These are phyloP conservation scores for Hoplostethus mediterraneus DNA, from an alignment of 2,797 vertebrate species.

Conservation along the genomic window DNA sequence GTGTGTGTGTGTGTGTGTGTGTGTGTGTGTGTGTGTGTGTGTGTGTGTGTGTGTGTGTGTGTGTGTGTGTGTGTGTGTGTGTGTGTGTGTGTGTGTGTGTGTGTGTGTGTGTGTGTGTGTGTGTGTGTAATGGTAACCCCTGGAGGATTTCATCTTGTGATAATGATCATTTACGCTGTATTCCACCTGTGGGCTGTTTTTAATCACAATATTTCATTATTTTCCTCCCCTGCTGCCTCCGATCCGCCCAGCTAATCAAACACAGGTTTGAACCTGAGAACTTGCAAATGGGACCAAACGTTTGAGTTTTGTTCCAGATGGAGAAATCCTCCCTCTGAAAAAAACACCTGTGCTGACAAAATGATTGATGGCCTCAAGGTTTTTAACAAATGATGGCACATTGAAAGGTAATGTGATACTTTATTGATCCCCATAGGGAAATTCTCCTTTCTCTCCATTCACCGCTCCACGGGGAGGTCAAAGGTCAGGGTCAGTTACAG, in stretches of 20 bases:
- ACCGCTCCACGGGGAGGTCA: conserved; percentile 14
- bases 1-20: background rate
- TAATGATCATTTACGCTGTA: too few species aligned
- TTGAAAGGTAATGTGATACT: conserved; percentile 39
- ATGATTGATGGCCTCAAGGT: conserved; percentile 48
- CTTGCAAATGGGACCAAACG: too few species aligned
- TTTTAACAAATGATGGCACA: conserved; percentile 14
- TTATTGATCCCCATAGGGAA: conserved; percentile 48
- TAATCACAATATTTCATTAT: too few species aligned
- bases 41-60: background rate
- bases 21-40: background rate
- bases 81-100: background rate
- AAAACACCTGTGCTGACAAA: conserved; percentile 2
- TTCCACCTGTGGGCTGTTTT: too few species aligned
- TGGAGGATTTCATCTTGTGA: too few species aligned
- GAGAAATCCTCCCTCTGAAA: too few species aligned
- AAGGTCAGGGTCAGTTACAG: conserved; percentile 16
- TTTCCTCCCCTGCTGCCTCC: too few species aligned
- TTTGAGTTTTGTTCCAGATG: too few species aligned
- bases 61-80: too few species aligned
- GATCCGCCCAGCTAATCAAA: too few species aligned
- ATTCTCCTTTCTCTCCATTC: conserved; percentile 20
- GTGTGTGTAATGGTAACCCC: background rate
- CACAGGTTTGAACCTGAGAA: too few species aligned
- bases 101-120: background rate